phyloP scores from a whole-genome alignment of 2,888 invertebrate species.

The Amiota minor region DNA sequence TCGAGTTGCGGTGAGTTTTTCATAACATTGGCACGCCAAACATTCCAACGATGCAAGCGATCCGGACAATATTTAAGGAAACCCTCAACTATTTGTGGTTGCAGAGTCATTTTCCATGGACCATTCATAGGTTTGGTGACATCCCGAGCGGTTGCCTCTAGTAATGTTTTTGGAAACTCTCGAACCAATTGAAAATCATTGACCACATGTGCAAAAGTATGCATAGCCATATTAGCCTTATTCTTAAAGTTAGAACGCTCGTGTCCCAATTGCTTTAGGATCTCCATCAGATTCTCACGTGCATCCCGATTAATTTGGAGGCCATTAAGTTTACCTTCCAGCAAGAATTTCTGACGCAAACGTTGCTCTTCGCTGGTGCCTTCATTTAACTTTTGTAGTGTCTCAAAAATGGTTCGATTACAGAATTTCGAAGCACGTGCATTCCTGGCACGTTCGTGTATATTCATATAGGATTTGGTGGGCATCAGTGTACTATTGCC shows the following conservation, averaged over 20 bases:
- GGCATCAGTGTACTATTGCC: conserved; percentile 87
- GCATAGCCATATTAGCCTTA: conserved; percentile 80
- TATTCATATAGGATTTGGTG: conserved; percentile 83
- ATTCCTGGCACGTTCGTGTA: conserved; percentile 85
- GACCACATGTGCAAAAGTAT: conserved; percentile 80
- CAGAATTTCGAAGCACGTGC: conserved; percentile 84
- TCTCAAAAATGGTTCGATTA: conserved; percentile 73
- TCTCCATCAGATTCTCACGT: conserved; percentile 76
- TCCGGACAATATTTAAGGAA: conserved; percentile 91
- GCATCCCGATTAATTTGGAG: conserved; percentile 78
- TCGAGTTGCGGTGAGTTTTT: conserved; percentile 80
- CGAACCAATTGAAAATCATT: conserved; percentile 79
- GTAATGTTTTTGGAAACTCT: conserved; percentile 82
- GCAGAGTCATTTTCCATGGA: conserved; percentile 89
- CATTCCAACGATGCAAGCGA: conserved; percentile 83
- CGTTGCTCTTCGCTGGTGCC: conserved; percentile 74
- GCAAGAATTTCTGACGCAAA: conserved; percentile 83
- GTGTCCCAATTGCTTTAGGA: conserved; percentile 75
- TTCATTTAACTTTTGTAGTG: conserved; percentile 47
- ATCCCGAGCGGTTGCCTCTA: conserved; percentile 80
- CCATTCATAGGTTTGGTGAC: conserved; percentile 78
- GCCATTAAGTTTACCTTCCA: conserved; percentile 90
- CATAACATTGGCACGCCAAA: conserved; percentile 86
- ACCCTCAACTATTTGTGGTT: conserved; percentile 81
- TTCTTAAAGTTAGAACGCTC: conserved; percentile 79